phyloP scores from a whole-genome alignment of 2,888 invertebrate genomes.

The Leucozona laternaria region DNA sequence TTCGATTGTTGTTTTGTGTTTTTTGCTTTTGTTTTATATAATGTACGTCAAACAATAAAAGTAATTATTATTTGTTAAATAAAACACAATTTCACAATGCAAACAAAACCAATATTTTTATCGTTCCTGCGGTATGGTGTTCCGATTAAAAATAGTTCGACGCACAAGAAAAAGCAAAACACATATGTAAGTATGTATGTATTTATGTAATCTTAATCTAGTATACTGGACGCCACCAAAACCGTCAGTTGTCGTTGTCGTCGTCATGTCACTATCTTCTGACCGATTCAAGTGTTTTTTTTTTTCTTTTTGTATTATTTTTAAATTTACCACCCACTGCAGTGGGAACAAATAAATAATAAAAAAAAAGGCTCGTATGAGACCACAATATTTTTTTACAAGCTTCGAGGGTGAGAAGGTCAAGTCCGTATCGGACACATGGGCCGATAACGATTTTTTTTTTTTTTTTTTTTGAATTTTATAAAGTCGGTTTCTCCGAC shows the following conservation, averaged over 20 bases:
- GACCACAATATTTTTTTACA: slow-evolving; percentile 15
- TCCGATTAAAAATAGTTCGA: slow-evolving; percentile 28
- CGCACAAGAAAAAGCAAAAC: neutral
- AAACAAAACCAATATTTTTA: slow-evolving; percentile 43
- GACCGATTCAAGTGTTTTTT: slow-evolving; percentile 24
- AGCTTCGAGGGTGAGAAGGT: slow-evolving; percentile 69
- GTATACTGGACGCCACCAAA: slow-evolving; percentile 43
- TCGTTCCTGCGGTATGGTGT: slow-evolving; percentile 19
- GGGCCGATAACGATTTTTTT: slow-evolving; percentile 44
- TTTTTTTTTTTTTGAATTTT: neutral
- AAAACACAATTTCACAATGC: neutral
- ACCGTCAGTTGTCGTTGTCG: neutral
- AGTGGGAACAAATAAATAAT: slow-evolving; percentile 9
- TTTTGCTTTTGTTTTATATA: slow-evolving; percentile 37
- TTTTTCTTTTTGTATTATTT: slow-evolving; percentile 32
- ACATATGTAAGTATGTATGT: too few relatives aligned
- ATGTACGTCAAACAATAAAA: slow-evolving; percentile 56
- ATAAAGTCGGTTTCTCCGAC: slow-evolving; percentile 13
- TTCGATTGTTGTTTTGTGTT: slow-evolving; percentile 34
- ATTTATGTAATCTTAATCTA: too few relatives aligned
- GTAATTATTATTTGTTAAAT: slow-evolving; percentile 2
- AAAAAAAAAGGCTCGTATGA: slow-evolving; percentile 35
- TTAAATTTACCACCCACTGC: slow-evolving; percentile 64
- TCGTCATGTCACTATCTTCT: slow-evolving; percentile 29
- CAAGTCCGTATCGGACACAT: slow-evolving; percentile 55